Evolutionary conservation across 2,888 invertebrate species (phyloP).

Genomic region (Orchesellides sinensis): DNA sequence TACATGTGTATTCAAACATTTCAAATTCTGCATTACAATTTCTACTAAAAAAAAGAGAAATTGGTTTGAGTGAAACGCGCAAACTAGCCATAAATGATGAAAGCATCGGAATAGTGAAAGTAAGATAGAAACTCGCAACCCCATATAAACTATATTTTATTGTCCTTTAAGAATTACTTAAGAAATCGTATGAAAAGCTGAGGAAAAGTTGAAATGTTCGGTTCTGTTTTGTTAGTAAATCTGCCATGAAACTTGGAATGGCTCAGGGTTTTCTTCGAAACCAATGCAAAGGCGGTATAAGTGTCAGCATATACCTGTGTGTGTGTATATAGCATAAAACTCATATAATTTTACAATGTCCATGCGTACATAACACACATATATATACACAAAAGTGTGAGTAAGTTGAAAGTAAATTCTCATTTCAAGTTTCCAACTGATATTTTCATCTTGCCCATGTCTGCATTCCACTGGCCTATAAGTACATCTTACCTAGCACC

Average conservation of each 20-base stretch:
- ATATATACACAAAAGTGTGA: background rate
- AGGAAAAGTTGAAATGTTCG: conserved; percentile 36
- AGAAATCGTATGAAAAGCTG: conserved; percentile 15
- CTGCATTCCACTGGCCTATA: background rate
- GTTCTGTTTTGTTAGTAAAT: conserved; percentile 30
- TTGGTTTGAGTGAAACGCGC: conserved; percentile 5
- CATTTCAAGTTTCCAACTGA: conserved; percentile 25
- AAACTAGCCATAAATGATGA: background rate
- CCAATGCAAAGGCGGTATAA: too few relatives aligned
- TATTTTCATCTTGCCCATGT: conserved; percentile 35
- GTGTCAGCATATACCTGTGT: too few relatives aligned
- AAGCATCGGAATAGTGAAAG: background rate
- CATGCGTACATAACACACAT: background rate
- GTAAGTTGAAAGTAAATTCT: conserved; percentile 22
- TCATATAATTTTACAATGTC: too few relatives aligned
- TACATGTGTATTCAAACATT: too few relatives aligned
- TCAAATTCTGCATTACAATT: too few relatives aligned
- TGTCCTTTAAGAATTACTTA: background rate
- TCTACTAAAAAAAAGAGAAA: background rate
- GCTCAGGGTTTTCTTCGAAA: background rate
- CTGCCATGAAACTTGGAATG: conserved; percentile 18
- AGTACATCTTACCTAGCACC: conserved; percentile 8
- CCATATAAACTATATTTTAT: background rate
- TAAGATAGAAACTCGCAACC: conserved; percentile 1
- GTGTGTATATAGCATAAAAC: too few relatives aligned